A percentile compares a stretch with the other conserved stretches of the same genome.
These are phyloP conservation scores for Lophotis ruficrista DNA, from an alignment of 2,113 vertebrate species.

Conservation along the genomic window DNA sequence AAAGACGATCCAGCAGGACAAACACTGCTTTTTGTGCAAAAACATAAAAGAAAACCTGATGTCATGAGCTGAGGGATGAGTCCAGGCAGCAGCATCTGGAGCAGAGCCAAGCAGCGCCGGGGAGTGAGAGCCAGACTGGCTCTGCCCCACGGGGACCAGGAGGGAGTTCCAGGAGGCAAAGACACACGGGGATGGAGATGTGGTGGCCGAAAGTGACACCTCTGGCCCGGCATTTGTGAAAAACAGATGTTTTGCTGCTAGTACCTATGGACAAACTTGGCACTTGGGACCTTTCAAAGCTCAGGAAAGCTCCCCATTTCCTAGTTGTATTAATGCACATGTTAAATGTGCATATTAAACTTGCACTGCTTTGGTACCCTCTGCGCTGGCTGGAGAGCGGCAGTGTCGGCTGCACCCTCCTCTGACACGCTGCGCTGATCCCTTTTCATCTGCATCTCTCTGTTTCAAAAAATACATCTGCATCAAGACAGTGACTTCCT, in stretches of 20 bases:
- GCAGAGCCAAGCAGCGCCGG: background rate
- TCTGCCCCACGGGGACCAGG: rapidly evolving
- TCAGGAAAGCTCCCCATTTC: background rate
- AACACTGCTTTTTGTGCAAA: background rate
- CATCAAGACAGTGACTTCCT: background rate
- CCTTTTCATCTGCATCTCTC: background rate
- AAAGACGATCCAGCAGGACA: background rate
- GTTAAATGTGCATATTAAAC: background rate
- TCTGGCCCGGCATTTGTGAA: background rate
- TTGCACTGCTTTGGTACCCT: background rate
- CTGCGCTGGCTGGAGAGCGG: background rate
- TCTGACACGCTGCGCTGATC: background rate
- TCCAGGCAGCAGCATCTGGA: background rate
- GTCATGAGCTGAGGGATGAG: background rate
- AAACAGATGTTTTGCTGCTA: background rate
- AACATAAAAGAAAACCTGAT: background rate
- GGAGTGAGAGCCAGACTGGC: rapidly evolving
- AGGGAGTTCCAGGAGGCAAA: background rate
- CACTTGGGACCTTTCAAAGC: background rate
- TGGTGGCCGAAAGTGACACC: background rate
- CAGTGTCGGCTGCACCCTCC: background rate
- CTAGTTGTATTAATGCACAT: no score
- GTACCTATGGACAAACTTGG: background rate
- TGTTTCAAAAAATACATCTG: background rate
- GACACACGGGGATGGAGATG: background rate